Base-by-base conservation (phyloP, 2,888 invertebrate genomes). In the Eupithecia subumbrata region DNA sequence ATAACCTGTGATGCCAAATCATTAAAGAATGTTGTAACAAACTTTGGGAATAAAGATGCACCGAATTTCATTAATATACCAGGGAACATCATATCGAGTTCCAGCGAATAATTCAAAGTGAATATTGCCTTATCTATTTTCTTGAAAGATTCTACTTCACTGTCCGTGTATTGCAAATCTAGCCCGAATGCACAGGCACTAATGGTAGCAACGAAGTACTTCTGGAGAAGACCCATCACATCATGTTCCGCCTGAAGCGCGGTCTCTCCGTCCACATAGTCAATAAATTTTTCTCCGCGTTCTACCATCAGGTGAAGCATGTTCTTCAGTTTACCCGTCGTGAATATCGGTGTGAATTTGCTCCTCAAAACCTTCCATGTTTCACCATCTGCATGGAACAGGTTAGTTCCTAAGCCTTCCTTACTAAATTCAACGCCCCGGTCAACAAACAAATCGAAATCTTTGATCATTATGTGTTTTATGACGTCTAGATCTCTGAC, bases 271-370 rank as follows among this genome's bases (percentile, higher is more conserved):
- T 40, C 16, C 2, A 8, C 78, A 76, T 60, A 84, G 18, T 76
- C 66, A 40, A 0, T 86, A 75, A 71, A 75, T 5, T 37, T 68
- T 1, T 79, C 64, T 1, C 77, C 86, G 7, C 85, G 83, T 25
- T 89, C 87, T 22, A 79, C 80, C 43, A 92, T 79, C 16, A 92
- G 76, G 76, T 88, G 80, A 40, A 89, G 83, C 91, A 92, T 76
- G 45, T 88, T 89, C 77, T 88, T 91, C 25, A 91, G 76, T 81
- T 92, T 92, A 3, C 89, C 88, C 0, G 91, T 84, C 4, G 90
- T 90, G 71, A 91, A 92, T 14, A 90, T 79, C 0, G 91, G 90
- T 5, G 88, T 87, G 22, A 92, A 86, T 1, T 84, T 82, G 48
- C 82, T 85, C 71, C 91, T 85, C 14, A 90, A 80, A 0, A 86